Percentiles rank a stretch among this genome's conserved stretches.
phyloP scores from a whole-genome alignment of 30 jellyfish, hydroid and myxozoan species.

The Cassiopea andromeda region DNA sequence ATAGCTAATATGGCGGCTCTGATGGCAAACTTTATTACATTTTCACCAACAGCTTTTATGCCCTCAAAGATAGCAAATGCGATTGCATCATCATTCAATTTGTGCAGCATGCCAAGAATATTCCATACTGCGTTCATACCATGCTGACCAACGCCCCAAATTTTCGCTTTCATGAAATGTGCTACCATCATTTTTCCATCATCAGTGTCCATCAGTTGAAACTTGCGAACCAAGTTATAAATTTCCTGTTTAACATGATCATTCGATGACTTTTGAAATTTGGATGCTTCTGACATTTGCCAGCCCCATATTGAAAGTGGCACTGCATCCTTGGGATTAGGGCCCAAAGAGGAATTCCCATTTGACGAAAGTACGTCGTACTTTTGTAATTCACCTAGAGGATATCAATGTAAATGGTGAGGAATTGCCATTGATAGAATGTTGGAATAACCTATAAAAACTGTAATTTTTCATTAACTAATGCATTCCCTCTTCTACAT shows the following conservation, averaged over 20 bases:
- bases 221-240: constrained; percentile 39
- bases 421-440: too few species aligned
- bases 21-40: constrained; percentile 40
- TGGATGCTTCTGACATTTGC: constrained; percentile 31
- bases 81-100: constrained; percentile 13
- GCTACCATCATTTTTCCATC: constrained; percentile 35
- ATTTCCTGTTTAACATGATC: constrained; percentile 22
- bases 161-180: constrained; percentile 35
- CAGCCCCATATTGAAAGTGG: constrained; percentile 57
- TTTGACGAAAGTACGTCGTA: constrained; percentile 27
- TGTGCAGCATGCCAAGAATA: constrained; percentile 18
- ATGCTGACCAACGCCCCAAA: constrained; percentile 51
- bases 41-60: constrained; percentile 38
- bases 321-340: constrained; percentile 20
- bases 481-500: too few species aligned
- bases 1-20: constrained; percentile 18
- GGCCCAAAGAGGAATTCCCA: not conserved
- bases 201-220: constrained; percentile 45
- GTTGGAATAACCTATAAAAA: too few species aligned
- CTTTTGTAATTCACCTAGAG: constrained; percentile 23
- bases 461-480: too few species aligned
- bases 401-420: too few species aligned
- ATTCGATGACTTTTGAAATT: constrained; percentile 17
- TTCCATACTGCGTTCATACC: constrained; percentile 41
- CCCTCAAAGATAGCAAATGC: constrained; percentile 47